phyloP scores from a whole-genome alignment of 2,797 vertebrate genomes.

The Phaenicophaeus curvirostris region DNA sequence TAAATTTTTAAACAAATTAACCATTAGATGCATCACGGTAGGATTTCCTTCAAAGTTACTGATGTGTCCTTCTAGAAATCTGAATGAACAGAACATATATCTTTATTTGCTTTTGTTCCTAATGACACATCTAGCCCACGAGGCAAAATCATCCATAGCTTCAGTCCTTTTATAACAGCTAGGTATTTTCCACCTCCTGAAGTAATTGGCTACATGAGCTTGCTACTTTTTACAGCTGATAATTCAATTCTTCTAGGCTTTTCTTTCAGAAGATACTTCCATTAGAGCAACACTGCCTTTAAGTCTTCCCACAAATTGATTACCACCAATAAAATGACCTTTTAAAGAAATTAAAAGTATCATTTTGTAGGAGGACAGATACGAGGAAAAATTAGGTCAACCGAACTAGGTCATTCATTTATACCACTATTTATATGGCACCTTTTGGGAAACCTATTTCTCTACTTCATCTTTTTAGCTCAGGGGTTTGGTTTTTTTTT shows the following conservation, averaged over 20 bases:
- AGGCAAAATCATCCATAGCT: neutral
- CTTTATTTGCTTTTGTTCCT: conserved; percentile 8
- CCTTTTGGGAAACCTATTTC: conserved; percentile 30
- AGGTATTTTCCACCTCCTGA: neutral
- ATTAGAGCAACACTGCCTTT: conserved; percentile 4
- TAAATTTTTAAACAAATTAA: neutral
- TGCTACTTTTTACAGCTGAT: neutral
- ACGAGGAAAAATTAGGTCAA: conserved; percentile 35
- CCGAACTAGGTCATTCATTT: conserved; percentile 53
- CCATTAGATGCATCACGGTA: neutral
- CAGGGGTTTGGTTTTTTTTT: neutral
- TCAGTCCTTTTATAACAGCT: neutral
- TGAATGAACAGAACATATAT: neutral
- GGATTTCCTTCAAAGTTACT: neutral
- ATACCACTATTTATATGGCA: conserved; percentile 17
- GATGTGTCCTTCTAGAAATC: neutral
- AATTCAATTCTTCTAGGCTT: conserved; percentile 16
- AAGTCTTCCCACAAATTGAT: conserved; percentile 9
- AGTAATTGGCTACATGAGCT: neutral
- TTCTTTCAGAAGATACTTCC: conserved; percentile 12
- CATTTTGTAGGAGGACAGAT: neutral
- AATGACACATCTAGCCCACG: neutral
- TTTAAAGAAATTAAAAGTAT: conserved; percentile 49
- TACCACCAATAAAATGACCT: conserved; percentile 7
- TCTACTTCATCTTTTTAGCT: neutral